Evolutionary conservation across 2,888 invertebrate species (phyloP).

Genomic region (Eutolmus rufibarbis): DNA sequence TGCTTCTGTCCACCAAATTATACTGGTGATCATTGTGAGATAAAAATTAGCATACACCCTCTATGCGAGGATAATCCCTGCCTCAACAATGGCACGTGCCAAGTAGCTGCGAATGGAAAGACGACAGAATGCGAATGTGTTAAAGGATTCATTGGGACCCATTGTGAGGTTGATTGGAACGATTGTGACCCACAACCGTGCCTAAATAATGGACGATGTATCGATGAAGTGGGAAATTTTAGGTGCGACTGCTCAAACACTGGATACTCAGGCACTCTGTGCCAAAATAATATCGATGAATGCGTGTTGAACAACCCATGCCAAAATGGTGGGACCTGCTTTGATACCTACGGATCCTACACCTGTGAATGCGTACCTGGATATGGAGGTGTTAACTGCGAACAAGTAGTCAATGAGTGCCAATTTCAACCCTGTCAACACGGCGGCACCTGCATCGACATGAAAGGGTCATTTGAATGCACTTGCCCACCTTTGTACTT

Average conservation of each 20-base stretch:
- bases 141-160: constrained; percentile 63
- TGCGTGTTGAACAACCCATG: constrained; percentile 74
- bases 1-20: constrained; percentile 76
- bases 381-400: constrained; percentile 82
- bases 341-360: constrained; percentile 82
- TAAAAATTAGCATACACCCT: constrained; percentile 73
- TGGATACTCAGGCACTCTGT: constrained; percentile 76
- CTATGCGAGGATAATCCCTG: constrained; percentile 81
- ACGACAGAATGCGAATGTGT: constrained; percentile 68
- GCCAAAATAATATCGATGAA: constrained; percentile 83
- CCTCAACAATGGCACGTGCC: constrained; percentile 79
- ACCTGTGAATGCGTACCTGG: constrained; percentile 78
- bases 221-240: constrained; percentile 76
- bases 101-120: constrained; percentile 68
- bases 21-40: constrained; percentile 76
- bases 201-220: constrained; percentile 75
- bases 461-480: constrained; percentile 71
- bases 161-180: constrained; percentile 73
- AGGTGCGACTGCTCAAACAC: constrained; percentile 80
- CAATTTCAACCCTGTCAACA: constrained; percentile 76
- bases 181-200: constrained; percentile 77
- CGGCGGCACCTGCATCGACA: constrained; percentile 74
- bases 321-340: constrained; percentile 77
- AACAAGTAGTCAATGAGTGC: constrained; percentile 69
- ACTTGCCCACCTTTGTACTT: constrained; percentile 72